Percentiles rank a stretch among this genome's conserved stretches.
Conservation (phyloP, 2,113 vertebrate genomes). For the Onychostruthus taczanowskii region DNA sequence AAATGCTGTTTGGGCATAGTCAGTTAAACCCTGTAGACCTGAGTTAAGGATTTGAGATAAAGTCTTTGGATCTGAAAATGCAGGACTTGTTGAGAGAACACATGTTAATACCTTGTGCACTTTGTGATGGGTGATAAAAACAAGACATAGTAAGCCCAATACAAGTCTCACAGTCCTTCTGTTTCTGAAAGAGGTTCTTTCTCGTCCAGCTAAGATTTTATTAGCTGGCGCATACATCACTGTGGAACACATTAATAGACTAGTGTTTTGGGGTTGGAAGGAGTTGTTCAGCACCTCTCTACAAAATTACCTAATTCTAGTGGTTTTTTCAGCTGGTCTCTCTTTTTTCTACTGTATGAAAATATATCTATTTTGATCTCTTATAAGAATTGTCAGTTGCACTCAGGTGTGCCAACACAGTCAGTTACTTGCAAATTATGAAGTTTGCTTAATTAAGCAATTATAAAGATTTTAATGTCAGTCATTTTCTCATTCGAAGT, state of each 20-base stretch:
- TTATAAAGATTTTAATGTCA: background rate
- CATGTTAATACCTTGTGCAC: background rate
- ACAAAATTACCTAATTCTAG: background rate
- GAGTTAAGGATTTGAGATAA: background rate
- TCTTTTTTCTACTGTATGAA: background rate
- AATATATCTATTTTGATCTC: background rate
- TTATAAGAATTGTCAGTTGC: background rate
- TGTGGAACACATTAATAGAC: background rate
- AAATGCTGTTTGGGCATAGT: background rate
- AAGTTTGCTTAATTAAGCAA: background rate
- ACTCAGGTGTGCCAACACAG: background rate
- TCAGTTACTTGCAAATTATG: background rate
- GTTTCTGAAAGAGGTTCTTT: background rate
- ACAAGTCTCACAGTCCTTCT: background rate
- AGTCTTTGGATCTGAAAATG: background rate
- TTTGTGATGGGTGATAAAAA: background rate
- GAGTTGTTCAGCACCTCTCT: background rate
- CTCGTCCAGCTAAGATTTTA: background rate
- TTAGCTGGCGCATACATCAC: background rate
- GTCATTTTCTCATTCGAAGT: background rate
- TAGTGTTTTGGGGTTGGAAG: background rate
- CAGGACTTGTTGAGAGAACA: background rate
- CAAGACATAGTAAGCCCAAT: background rate
- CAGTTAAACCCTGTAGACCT: background rate
- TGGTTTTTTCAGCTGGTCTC: background rate